Conservation (phyloP, 1,140 invertebrate genomes). For the Zaprionus ghesquierei region DNA sequence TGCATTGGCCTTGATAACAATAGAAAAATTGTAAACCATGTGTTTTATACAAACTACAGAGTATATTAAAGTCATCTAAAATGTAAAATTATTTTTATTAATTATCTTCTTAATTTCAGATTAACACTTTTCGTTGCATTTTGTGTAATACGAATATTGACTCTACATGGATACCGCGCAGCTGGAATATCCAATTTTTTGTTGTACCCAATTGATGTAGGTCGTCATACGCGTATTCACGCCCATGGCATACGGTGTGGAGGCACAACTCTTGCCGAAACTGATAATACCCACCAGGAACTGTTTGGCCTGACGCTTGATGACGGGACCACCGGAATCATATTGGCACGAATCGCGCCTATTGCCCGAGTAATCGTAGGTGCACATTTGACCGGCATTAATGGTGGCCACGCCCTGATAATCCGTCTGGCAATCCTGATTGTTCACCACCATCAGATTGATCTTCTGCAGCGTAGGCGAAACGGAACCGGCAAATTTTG, state of each 20-base stretch:
- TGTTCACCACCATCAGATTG: slow-evolving; percentile 54
- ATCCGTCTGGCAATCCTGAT: slow-evolving; percentile 56
- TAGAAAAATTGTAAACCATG: no score
- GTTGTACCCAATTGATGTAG: slow-evolving; percentile 87
- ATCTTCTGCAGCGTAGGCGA: slow-evolving; percentile 56
- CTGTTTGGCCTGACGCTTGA: slow-evolving; percentile 33
- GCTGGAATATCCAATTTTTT: slow-evolving; percentile 51
- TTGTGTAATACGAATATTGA: not conserved
- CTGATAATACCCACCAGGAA: slow-evolving; percentile 86
- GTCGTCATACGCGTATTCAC: slow-evolving; percentile 87
- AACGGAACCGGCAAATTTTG: slow-evolving; percentile 55
- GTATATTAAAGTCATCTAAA: not conserved
- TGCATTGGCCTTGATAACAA: no score
- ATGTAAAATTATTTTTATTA: not conserved
- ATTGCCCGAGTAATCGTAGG: slow-evolving; percentile 65
- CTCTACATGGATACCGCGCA: slow-evolving; percentile 51
- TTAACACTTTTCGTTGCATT: not conserved
- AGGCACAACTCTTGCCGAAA: slow-evolving; percentile 85
- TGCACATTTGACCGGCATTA: slow-evolving; percentile 59
- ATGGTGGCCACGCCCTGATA: slow-evolving; percentile 48
- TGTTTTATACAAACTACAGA: no score
- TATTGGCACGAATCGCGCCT: slow-evolving; percentile 71
- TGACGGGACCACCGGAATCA: slow-evolving; percentile 77
- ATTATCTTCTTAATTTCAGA: not conserved
- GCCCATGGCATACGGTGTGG: slow-evolving; percentile 83